Evolutionary conservation across 2,888 invertebrate species (phyloP).

Genomic region (Catocala sponsa): DNA sequence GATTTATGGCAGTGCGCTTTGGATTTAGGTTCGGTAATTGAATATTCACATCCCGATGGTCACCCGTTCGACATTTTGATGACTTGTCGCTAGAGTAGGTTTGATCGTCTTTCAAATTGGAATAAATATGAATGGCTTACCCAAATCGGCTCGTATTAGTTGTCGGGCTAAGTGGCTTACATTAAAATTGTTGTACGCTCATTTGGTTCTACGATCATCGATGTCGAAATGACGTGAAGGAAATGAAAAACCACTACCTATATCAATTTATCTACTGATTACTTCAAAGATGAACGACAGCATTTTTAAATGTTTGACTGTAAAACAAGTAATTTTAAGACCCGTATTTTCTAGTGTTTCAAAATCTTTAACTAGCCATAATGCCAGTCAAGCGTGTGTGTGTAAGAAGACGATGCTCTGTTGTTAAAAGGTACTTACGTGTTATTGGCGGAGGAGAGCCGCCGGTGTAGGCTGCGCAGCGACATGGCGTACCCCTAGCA

Average conservation of each 20-base stretch:
- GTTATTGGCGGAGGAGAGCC: conserved; percentile 89
- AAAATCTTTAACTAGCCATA: too few relatives aligned
- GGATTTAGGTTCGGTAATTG: conserved; percentile 71
- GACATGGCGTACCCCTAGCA: conserved; percentile 90
- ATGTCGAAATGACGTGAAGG: not conserved
- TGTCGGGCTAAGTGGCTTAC: conserved; percentile 19
- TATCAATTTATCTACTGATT: too few relatives aligned
- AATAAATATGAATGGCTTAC: conserved; percentile 41
- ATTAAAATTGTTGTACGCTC: not conserved
- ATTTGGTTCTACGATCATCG: not conserved
- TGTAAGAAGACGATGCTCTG: too few relatives aligned
- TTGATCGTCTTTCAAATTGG: conserved; percentile 52
- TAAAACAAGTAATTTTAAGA: too few relatives aligned
- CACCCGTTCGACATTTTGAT: conserved; percentile 68
- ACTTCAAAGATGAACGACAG: too few relatives aligned
- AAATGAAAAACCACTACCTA: too few relatives aligned
- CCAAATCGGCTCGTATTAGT: conserved; percentile 27
- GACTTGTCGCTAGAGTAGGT: conserved; percentile 57
- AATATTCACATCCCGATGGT: conserved; percentile 76
- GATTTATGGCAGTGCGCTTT: conserved; percentile 50
- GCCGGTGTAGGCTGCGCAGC: conserved; percentile 90
- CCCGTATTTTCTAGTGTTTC: too few relatives aligned
- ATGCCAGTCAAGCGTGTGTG: too few relatives aligned
- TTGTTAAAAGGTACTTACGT: conserved; percentile 78
- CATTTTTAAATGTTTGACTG: too few relatives aligned